Evolutionary conservation across 2,113 vertebrate genomes (phyloP).

Genomic region (Thamnophis sirtalis): DNA sequence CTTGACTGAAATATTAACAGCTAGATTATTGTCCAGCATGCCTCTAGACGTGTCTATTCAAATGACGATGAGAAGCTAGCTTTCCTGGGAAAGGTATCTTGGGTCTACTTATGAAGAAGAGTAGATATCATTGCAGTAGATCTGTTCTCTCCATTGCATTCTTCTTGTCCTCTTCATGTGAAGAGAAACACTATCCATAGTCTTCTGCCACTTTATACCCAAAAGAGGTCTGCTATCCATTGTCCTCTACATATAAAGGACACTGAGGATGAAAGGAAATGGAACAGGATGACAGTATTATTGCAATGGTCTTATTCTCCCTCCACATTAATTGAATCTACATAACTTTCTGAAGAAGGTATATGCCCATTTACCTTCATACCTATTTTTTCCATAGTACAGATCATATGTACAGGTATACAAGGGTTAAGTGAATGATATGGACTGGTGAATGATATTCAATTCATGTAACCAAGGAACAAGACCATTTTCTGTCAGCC

Average conservation of each 20-base stretch:
- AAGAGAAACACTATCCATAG: background rate
- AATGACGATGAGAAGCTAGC: background rate
- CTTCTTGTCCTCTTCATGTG: background rate
- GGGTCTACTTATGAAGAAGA: background rate
- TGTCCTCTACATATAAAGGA: no score
- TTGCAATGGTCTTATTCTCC: no score
- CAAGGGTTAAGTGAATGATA: background rate
- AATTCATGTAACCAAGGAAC: background rate
- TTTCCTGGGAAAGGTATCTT: background rate
- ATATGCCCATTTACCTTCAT: no score
- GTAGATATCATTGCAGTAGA: background rate
- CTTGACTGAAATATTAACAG: background rate
- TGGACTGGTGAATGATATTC: background rate
- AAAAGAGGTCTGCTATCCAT: no score
- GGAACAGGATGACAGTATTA: no score
- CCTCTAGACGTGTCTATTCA: background rate
- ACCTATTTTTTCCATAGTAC: background rate
- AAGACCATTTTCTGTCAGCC: background rate
- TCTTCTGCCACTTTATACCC: no score
- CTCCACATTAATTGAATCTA: no score
- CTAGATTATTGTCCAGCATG: background rate
- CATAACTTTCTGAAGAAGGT: no score
- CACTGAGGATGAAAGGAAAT: no score
- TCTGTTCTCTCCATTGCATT: background rate
- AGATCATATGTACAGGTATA: background rate